Percentiles rank a stretch among this genome's conserved stretches.
These are phyloP conservation scores for Caenorhabditis becei DNA, from an alignment of 2,888 invertebrate species.

Conservation along the genomic window DNA sequence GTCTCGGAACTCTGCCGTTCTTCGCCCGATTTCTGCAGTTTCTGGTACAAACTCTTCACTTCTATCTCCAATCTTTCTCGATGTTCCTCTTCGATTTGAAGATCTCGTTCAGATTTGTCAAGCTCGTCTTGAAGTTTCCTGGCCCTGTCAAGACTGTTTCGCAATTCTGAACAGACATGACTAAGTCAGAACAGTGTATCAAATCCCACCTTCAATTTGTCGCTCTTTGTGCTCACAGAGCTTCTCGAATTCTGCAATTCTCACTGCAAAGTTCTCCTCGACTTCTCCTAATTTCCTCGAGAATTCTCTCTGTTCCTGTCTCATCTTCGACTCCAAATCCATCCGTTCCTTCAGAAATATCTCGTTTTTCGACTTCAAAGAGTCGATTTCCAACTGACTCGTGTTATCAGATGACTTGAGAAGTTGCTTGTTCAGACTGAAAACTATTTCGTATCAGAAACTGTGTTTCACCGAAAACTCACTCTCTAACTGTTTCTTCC, in stretches of 20 bases:
- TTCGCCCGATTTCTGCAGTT: conserved; percentile 35
- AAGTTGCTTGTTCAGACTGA: conserved; percentile 11
- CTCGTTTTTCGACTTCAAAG: conserved; percentile 34
- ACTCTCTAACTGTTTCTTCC: conserved; percentile 21
- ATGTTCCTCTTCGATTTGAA: conserved; percentile 50
- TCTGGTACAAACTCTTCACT: conserved; percentile 37
- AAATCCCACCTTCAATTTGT: conserved; percentile 24
- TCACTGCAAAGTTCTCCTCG: conserved; percentile 26
- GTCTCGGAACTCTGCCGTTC: conserved; percentile 24
- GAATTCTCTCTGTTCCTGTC: conserved; percentile 38
- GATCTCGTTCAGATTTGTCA: conserved; percentile 22
- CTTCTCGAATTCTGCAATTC: conserved; percentile 35
- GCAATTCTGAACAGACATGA: conserved; percentile 3
- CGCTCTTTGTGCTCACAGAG: conserved; percentile 37
- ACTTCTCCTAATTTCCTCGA: conserved; percentile 7
- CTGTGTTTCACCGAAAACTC: neutral
- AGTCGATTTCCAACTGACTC: conserved; percentile 1
- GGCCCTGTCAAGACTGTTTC: conserved; percentile 1
- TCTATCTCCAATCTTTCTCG: conserved; percentile 41
- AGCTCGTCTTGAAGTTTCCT: conserved; percentile 26
- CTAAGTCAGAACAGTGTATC: neutral
- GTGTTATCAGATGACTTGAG: neutral
- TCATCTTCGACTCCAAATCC: conserved; percentile 34
- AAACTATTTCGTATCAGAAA: neutral
- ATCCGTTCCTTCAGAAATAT: conserved; percentile 28